Evolutionary conservation across 1,140 invertebrate genomes (phyloP).

Genomic region (Hetaerina americana): DNA sequence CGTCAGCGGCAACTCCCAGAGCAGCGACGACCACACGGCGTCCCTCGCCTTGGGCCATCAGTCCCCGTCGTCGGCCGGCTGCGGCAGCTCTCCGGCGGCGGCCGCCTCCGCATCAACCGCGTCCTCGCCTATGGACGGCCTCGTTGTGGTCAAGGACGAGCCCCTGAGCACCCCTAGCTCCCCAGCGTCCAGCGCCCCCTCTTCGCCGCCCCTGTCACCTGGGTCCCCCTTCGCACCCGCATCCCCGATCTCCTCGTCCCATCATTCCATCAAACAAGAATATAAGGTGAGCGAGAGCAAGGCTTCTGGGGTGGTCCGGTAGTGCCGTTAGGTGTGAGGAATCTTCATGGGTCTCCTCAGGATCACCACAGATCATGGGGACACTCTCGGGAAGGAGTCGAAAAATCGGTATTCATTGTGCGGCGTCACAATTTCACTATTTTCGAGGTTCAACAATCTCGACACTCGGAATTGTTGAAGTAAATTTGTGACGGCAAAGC

Average conservation of each 20-base stretch:
- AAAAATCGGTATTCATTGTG: no score
- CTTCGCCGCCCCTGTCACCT: slow-evolving; percentile 15
- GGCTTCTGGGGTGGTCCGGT: no score
- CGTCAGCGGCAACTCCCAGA: not conserved
- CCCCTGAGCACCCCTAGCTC: slow-evolving; percentile 24
- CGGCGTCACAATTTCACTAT: no score
- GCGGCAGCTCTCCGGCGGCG: slow-evolving; percentile 20
- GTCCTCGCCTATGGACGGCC: slow-evolving; percentile 5
- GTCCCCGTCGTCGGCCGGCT: slow-evolving; percentile 21
- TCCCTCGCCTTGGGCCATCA: slow-evolving; percentile 21
- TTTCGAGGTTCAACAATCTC: no score
- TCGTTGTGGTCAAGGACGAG: slow-evolving; percentile 29
- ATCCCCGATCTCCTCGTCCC: not conserved
- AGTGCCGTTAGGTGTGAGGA: no score
- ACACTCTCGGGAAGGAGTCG: no score
- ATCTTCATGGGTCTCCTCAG: no score
- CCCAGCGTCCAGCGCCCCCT: slow-evolving; percentile 20
- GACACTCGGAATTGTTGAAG: no score
- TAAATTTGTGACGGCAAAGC: no score
- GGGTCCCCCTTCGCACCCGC: not conserved
- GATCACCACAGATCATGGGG: no score
- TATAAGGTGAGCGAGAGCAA: not conserved
- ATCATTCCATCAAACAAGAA: not conserved
- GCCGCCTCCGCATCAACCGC: not conserved
- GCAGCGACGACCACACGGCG: no score